These are phyloP conservation scores for Cynoglossus semilaevis DNA, from an alignment of 2,113 vertebrate genomes.

Conservation along the genomic window DNA sequence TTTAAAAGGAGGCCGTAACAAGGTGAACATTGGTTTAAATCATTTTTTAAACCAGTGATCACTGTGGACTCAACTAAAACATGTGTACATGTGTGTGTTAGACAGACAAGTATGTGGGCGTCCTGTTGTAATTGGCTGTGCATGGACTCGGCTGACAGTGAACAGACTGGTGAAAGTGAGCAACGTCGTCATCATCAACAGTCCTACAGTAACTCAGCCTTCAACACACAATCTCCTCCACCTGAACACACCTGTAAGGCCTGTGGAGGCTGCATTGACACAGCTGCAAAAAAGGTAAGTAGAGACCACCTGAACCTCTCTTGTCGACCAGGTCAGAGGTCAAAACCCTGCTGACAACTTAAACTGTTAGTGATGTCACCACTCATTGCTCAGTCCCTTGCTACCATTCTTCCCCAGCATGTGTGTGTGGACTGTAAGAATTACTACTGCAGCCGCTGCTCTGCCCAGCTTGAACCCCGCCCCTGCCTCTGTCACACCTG, in stretches of 20 bases:
- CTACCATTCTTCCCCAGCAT: conserved; percentile 77
- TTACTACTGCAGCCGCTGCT: conserved; percentile 83
- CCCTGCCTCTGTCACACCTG: conserved; percentile 90
- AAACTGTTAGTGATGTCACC: background rate
- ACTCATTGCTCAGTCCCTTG: no score
- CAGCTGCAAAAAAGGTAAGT: conserved; percentile 79
- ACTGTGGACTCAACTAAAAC: no score
- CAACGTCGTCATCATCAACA: conserved; percentile 64
- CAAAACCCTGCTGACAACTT: no score
- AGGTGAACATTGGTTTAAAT: no score
- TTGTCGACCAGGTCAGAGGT: background rate
- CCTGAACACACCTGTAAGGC: conserved; percentile 82
- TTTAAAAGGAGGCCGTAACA: no score
- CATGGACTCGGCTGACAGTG: conserved; percentile 79
- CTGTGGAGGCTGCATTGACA: conserved; percentile 78
- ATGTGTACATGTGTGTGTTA: background rate
- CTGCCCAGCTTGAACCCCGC: conserved; percentile 71
- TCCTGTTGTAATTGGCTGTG: conserved; percentile 93
- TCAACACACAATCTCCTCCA: conserved; percentile 81
- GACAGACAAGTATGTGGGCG: conserved; percentile 82
- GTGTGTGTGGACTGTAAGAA: conserved; percentile 92
- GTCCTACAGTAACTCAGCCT: conserved; percentile 88
- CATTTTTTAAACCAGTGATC: no score
- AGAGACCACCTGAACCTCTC: background rate
- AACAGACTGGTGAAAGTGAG: conserved; percentile 48